Conservation (phyloP, 2,113 vertebrate genomes). For the Hippotragus niger region DNA sequence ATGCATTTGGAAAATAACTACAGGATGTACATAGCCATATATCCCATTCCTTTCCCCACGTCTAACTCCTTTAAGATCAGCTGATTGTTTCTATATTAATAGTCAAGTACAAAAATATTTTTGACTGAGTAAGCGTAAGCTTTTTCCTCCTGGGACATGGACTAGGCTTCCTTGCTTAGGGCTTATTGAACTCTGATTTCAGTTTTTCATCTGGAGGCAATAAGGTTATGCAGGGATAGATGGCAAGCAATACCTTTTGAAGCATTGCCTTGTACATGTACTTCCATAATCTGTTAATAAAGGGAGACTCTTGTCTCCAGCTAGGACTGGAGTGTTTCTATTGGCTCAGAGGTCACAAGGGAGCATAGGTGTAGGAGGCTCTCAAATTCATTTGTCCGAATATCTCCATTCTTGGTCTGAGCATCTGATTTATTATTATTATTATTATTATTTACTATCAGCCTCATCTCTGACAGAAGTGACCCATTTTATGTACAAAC, state of each 20-base stretch:
- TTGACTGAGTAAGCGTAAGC: background rate
- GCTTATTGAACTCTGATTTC: background rate
- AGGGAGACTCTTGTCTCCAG: background rate
- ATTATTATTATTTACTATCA: background rate
- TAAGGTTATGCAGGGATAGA: background rate
- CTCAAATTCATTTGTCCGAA: background rate
- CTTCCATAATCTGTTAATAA: background rate
- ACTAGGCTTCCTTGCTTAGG: background rate
- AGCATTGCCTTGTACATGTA: background rate
- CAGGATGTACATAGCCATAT: background rate
- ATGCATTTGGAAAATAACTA: background rate
- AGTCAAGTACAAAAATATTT: background rate
- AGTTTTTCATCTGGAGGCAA: background rate
- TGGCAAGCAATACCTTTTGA: background rate
- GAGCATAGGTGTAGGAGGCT: background rate
- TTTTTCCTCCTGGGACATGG: background rate
- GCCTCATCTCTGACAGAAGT: background rate
- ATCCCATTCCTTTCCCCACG: background rate
- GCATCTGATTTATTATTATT: background rate
- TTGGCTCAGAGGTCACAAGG: background rate
- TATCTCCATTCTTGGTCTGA: background rate
- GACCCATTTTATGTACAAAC: background rate
- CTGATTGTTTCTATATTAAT: background rate
- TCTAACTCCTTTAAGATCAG: background rate
- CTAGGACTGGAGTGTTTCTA: no score